A percentile compares a stretch with the other conserved stretches of the same genome.
These are phyloP conservation scores for Anguilla japonica DNA, from an alignment of 2,113 vertebrate genomes.

Conservation along the genomic window DNA sequence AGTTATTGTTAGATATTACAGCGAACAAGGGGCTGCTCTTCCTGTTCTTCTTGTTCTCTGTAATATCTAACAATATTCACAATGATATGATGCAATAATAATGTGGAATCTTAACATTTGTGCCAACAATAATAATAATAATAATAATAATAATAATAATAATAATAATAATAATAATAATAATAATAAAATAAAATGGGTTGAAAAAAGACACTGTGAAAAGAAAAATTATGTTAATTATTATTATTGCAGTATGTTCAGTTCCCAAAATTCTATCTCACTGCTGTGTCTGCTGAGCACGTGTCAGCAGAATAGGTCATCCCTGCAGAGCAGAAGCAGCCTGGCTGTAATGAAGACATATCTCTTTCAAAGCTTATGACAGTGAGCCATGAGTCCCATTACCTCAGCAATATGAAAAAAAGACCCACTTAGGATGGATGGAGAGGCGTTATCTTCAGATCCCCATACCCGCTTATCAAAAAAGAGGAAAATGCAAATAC, in stretches of 20 bases:
- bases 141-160: no score
- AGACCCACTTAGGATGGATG: slow-evolving; percentile 12
- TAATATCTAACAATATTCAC: no score
- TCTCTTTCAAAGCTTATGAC: slow-evolving; percentile 20
- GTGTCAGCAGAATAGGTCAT: background rate
- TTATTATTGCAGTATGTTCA: background rate
- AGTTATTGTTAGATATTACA: no score
- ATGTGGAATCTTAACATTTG: no score
- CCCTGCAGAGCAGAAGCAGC: background rate
- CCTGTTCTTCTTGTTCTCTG: no score
- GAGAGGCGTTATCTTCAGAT: slow-evolving; percentile 13
- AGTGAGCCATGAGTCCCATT: slow-evolving; percentile 29
- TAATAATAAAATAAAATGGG: no score
- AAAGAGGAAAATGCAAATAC: slow-evolving; percentile 8
- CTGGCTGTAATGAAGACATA: slow-evolving; percentile 14
- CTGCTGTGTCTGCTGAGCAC: background rate
- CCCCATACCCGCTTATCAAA: slow-evolving; percentile 15
- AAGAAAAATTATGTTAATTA: background rate
- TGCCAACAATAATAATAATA: no score
- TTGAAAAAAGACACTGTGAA: no score
- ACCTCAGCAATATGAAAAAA: background rate
- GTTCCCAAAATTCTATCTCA: background rate
- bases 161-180: no score
- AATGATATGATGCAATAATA: no score
- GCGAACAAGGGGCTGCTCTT: no score